Percentiles rank a stretch among this genome's conserved stretches.
Conservation (phyloP, 2,113 vertebrate species). For the Piliocolobus tephrosceles region DNA sequence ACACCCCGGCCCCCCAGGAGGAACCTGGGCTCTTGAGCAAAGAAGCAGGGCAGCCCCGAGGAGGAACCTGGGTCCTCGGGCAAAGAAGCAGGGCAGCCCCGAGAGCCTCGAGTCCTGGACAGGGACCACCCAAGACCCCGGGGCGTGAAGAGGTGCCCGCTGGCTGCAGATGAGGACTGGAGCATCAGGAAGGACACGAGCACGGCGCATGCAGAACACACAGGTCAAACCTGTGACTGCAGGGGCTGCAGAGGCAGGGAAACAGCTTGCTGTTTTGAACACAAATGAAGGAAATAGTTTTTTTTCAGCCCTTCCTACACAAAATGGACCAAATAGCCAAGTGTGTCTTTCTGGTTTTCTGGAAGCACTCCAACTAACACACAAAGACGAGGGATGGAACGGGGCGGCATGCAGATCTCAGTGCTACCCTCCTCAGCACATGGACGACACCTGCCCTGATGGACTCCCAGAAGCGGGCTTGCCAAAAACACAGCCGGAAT, state of each 20-base stretch:
- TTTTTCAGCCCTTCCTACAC: background rate
- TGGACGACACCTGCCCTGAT: rapidly evolving
- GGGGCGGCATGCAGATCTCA: too few species aligned
- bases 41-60: background rate
- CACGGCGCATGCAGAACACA: too few species aligned
- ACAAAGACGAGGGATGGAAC: rapidly evolving
- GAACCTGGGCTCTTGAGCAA: background rate
- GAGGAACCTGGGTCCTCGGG: background rate
- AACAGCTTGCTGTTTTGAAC: background rate
- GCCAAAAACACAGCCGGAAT: rapidly evolving
- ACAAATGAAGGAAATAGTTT: background rate
- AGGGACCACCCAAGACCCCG: background rate
- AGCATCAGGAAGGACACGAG: background rate
- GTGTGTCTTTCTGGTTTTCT: background rate
- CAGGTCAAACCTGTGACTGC: too few species aligned
- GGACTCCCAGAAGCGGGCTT: background rate
- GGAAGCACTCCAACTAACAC: background rate
- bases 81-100: background rate
- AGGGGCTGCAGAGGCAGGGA: rapidly evolving
- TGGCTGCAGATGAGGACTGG: background rate
- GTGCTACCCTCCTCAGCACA: background rate
- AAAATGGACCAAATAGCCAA: too few species aligned
- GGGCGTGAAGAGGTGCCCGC: background rate
- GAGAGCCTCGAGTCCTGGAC: background rate
- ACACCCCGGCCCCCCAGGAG: background rate